Base-by-base conservation (phyloP, 2,888 invertebrate species). In the Dryadula phaetusa region DNA sequence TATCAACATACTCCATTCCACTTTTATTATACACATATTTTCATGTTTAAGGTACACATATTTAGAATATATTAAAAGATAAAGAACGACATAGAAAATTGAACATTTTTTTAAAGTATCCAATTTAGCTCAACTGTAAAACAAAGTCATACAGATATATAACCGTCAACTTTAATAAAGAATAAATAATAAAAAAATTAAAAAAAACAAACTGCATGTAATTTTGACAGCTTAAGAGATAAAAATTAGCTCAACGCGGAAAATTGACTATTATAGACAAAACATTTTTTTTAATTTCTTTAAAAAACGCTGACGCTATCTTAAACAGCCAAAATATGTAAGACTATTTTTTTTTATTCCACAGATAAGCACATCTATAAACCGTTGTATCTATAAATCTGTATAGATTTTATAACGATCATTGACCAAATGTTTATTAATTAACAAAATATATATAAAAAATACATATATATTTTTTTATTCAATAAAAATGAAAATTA, bases 1-100 rank as follows among this genome's bases (percentile, higher is more conserved):
- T 44, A 37, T 10, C n/a, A 46, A 53, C 37, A n/a, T 46, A 56
- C 34, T 12, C 40, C 49, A 37, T 49, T 65, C 40, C 49, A 32
- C 22, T 61, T 61, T 66, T 61, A 66, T 66, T 60, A 20, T 44
- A 66, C 16, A 60, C 28, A 49, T 28, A 28, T 49, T 28, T 52
- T 44, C 49, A 52, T 42, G 49, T 49, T 60, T 42, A 34, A 40
- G 40, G 40, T 60, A 49, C 60, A 61, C 22, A 22, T 37, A 61
- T 42, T 66, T 32, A 46, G 22, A 42, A 61, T 46, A n/a, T n/a
- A n/a, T n/a, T n/a, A n/a, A n/a, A n/a, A n/a, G n/a, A n/a, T n/a
- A n/a, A n/a, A n/a, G n/a, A n/a, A n/a, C 25, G 18, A 62, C 25
- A 64, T 37, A 64, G 37, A 56, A 56, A 64, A 64, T 53, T 46